These are phyloP conservation scores for Pandemis cinnamomeana DNA, from an alignment of 2,888 invertebrate species.

Conservation along the genomic window DNA sequence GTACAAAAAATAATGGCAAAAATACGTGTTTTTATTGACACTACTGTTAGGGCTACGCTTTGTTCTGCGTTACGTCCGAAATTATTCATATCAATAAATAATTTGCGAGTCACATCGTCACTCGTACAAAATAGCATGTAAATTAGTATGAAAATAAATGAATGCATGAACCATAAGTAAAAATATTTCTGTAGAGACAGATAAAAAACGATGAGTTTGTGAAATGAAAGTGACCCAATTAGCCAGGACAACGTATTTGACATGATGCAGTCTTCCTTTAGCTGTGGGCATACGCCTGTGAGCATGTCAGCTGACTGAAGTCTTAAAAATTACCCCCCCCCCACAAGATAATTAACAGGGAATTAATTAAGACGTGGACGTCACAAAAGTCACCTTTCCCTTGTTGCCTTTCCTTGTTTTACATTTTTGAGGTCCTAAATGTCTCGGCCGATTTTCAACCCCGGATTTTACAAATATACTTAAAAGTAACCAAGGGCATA, in stretches of 20 bases:
- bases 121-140: not conserved
- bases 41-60: not conserved
- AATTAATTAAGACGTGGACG: not conserved
- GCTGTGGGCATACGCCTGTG: no score
- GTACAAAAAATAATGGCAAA: constrained; percentile 23
- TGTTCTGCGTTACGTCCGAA: not conserved
- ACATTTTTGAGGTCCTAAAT: not conserved
- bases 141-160: not conserved
- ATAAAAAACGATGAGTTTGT: no score
- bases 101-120: not conserved
- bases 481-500: no score
- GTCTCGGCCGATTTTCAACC: constrained; percentile 1
- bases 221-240: no score
- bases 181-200: no score
- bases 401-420: not conserved
- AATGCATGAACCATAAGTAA: not conserved
- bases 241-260: no score
- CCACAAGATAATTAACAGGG: not conserved
- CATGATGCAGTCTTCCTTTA: no score
- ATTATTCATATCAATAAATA: not conserved
- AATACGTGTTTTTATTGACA: constrained; percentile 26
- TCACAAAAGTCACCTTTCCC: not conserved
- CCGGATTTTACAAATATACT: not conserved
- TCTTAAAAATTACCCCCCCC: no score
- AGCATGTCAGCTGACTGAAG: no score